Evolutionary conservation across 2,888 invertebrate species (phyloP).

Genomic region (Palloptera scutellata): DNA sequence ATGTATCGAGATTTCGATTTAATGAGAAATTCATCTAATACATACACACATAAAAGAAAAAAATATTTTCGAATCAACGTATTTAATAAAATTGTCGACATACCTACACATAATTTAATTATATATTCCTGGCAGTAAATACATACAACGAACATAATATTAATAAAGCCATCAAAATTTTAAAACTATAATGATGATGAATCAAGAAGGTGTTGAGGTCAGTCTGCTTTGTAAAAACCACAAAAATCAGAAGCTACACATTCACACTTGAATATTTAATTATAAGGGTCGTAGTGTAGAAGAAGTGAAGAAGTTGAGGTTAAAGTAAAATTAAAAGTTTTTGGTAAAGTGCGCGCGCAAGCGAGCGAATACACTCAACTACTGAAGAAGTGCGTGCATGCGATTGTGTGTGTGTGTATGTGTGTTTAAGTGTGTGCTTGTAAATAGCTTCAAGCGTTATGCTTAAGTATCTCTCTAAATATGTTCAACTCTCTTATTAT

Average conservation of each 20-base stretch:
- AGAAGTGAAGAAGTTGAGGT: neutral
- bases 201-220: conserved; percentile 24
- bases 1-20: too few species aligned
- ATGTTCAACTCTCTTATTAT: conserved; percentile 22
- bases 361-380: neutral
- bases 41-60: too few species aligned
- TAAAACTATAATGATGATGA: conserved; percentile 17
- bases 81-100: too few species aligned
- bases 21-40: too few species aligned
- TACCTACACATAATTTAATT: too few species aligned
- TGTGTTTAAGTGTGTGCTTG: conserved; percentile 39
- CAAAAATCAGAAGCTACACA: conserved; percentile 23
- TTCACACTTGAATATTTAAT: conserved; percentile 6
- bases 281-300: conserved; percentile 2
- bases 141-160: too few species aligned
- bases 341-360: neutral
- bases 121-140: too few species aligned
- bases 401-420: neutral
- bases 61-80: too few species aligned
- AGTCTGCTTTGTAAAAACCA: conserved; percentile 18
- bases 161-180: conserved; percentile 23
- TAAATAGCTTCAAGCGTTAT: conserved; percentile 31
- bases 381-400: neutral
- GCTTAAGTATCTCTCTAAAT: conserved; percentile 23
- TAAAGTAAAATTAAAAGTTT: neutral